Evolutionary conservation across 2,113 vertebrate species (phyloP).

Genomic region (Grus americana): DNA sequence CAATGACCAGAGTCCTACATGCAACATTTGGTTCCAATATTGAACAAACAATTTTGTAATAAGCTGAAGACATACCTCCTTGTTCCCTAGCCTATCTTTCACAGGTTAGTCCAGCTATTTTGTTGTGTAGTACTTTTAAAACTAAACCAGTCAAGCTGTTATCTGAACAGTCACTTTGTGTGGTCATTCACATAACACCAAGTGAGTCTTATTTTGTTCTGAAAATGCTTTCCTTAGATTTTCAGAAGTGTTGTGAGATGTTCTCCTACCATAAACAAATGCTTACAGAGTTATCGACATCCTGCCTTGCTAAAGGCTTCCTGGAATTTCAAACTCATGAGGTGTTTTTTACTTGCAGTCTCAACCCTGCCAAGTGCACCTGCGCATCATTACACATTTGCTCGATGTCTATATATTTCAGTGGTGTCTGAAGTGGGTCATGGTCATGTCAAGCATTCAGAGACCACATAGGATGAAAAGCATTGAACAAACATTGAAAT

Average conservation of each 20-base stretch:
- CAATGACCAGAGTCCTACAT: not conserved
- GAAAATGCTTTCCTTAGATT: not conserved
- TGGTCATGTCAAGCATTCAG: not conserved
- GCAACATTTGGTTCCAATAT: not conserved
- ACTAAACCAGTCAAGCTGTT: not conserved
- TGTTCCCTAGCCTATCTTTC: not conserved
- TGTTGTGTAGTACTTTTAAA: not conserved
- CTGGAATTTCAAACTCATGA: not conserved
- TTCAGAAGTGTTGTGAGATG: not conserved
- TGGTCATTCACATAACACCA: not conserved
- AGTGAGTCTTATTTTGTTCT: not conserved
- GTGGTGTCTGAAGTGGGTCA: not conserved
- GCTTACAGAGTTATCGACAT: not conserved
- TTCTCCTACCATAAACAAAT: not conserved
- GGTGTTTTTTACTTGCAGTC: not conserved
- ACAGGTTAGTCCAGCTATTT: not conserved
- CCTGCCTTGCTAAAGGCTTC: not conserved
- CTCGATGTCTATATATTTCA: not conserved
- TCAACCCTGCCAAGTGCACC: not conserved
- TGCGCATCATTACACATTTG: not conserved
- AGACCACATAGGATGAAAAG: not conserved
- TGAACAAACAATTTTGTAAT: not conserved
- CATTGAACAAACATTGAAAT: not conserved
- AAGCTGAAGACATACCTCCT: not conserved
- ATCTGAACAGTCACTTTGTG: not conserved